Evolutionary conservation across 2,113 vertebrate species (phyloP).

Genomic region (Sinocyclocheilus anophthalmus): DNA sequence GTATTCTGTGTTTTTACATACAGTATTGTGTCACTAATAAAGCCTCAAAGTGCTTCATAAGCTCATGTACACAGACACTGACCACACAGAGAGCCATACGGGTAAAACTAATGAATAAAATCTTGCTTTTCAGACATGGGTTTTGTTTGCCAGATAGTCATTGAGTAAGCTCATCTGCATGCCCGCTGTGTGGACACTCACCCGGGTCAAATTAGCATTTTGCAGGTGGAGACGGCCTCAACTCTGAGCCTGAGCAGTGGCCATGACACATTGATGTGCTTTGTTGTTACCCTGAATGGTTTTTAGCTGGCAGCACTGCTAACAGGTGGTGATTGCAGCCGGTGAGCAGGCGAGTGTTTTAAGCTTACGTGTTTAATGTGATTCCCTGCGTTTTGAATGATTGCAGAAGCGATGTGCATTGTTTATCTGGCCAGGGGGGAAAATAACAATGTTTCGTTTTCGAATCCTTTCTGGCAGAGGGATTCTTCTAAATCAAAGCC

Average conservation of each 20-base stretch:
- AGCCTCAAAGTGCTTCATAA: neutral
- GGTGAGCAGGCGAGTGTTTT: conserved; percentile 50
- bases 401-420: conserved; percentile 1
- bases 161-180: conserved; percentile 61
- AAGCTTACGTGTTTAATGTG: conserved; percentile 57
- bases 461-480: conserved; percentile 28
- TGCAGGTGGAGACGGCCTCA: conserved; percentile 51
- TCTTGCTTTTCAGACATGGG: neutral
- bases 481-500: conserved; percentile 33
- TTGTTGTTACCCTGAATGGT: conserved; percentile 59
- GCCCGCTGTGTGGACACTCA: conserved; percentile 48
- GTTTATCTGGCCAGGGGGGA: conserved; percentile 31
- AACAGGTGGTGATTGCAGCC: conserved; percentile 58
- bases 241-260: conserved; percentile 36
- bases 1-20: neutral
- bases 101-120: neutral
- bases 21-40: neutral
- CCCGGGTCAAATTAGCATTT: conserved; percentile 68
- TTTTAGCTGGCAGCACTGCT: conserved; percentile 45
- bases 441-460: conserved; percentile 11
- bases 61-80: neutral
- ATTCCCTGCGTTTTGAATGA: conserved; percentile 45
- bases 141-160: conserved; percentile 34
- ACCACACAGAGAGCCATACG: neutral
- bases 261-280: conserved; percentile 61